phyloP scores from a whole-genome alignment of 2,888 invertebrate species.

The Nebria salina region DNA sequence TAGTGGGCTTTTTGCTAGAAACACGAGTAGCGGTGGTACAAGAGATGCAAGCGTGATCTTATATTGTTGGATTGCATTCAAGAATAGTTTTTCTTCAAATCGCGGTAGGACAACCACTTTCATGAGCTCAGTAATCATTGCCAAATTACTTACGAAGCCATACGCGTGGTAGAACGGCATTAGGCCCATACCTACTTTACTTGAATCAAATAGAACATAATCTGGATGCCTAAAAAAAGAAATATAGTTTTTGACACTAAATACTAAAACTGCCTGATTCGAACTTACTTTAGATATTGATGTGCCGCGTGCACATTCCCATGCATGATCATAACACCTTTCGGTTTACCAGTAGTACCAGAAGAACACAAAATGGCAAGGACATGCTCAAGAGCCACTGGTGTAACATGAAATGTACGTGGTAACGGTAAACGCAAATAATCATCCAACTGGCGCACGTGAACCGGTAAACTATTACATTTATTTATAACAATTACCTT shows the following conservation, averaged over 20 bases:
- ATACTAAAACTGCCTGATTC: too few species aligned
- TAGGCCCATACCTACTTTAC: slow-evolving; percentile 65
- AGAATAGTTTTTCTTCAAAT: slow-evolving; percentile 76
- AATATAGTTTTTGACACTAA: neutral
- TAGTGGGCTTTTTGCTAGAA: slow-evolving; percentile 81
- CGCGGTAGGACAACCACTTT: slow-evolving; percentile 67
- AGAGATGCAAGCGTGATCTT: slow-evolving; percentile 74
- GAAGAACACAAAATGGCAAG: slow-evolving; percentile 78
- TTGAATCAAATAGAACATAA: slow-evolving; percentile 42
- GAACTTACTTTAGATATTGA: slow-evolving; percentile 40
- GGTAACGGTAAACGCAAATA: slow-evolving; percentile 17
- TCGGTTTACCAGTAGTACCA: slow-evolving; percentile 83
- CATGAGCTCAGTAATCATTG: slow-evolving; percentile 65
- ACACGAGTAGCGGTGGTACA: slow-evolving; percentile 85
- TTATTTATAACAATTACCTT: slow-evolving; percentile 68
- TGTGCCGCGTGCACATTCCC: slow-evolving; percentile 66
- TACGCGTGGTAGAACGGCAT: slow-evolving; percentile 83
- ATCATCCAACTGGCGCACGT: slow-evolving; percentile 55
- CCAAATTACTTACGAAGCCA: slow-evolving; percentile 72
- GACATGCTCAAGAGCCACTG: slow-evolving; percentile 67
- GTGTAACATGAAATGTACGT: slow-evolving; percentile 59
- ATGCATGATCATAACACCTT: slow-evolving; percentile 80
- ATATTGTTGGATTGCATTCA: slow-evolving; percentile 75
- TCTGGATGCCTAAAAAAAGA: slow-evolving; percentile 48
- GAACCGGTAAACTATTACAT: slow-evolving; percentile 61